Conservation (phyloP, 2,888 invertebrate species). For the Lasioglossum leucozonium region DNA sequence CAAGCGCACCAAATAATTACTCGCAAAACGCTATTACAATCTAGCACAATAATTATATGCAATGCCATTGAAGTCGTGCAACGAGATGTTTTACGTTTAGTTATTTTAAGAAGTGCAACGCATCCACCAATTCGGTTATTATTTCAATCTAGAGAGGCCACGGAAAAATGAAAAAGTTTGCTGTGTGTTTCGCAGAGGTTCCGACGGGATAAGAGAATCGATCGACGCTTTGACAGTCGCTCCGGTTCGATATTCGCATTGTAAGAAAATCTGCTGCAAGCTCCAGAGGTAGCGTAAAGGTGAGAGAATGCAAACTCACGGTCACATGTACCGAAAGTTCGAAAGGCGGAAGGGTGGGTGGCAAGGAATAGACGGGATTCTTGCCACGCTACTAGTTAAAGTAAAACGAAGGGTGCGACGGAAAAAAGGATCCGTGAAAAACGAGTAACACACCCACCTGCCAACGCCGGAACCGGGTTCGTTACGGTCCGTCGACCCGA, state of each 20-base stretch:
- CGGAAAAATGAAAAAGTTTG: neutral
- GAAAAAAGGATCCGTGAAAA: constrained; percentile 29
- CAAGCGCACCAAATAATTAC: neutral
- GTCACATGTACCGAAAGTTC: constrained; percentile 14
- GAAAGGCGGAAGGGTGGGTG: neutral
- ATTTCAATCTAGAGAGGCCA: no score
- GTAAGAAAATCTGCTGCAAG: neutral
- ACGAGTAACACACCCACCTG: constrained; percentile 43
- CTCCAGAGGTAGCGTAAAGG: neutral
- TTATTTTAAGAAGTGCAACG: no score
- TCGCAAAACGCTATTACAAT: neutral
- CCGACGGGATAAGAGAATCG: neutral
- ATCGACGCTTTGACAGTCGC: neutral
- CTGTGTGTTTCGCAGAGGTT: neutral
- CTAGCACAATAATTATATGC: no score
- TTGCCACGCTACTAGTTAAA: constrained; percentile 19
- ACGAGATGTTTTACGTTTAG: no score
- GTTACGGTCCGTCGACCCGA: constrained; percentile 61
- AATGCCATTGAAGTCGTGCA: no score
- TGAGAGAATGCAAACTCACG: constrained; percentile 1
- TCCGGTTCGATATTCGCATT: neutral
- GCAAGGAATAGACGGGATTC: neutral
- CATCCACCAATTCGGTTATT: no score
- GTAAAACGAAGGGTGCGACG: constrained; percentile 10
- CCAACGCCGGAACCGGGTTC: constrained; percentile 52